phyloP scores from a whole-genome alignment of 92 coral and sea anemone genomes.

The Porites divaricata region DNA sequence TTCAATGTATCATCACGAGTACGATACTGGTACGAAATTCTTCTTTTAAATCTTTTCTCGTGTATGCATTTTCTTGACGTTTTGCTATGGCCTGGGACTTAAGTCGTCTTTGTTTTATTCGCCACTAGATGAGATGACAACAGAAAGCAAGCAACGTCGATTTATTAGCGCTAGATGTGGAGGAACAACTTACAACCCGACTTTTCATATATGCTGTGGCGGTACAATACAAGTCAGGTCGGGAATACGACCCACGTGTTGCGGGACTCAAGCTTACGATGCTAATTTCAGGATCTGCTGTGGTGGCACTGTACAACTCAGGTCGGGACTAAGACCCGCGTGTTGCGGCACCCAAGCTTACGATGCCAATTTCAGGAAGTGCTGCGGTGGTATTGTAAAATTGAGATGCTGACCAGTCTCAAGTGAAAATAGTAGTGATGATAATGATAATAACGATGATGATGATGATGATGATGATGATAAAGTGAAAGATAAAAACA shows the following conservation, averaged over 20 bases:
- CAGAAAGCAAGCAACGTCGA: background rate
- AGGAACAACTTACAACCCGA: background rate
- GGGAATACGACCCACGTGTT: background rate
- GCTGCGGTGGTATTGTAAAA: background rate
- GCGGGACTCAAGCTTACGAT: background rate
- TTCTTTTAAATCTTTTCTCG: too few relatives aligned
- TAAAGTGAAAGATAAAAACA: too few relatives aligned
- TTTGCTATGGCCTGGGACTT: background rate
- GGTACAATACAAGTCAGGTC: background rate
- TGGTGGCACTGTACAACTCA: background rate
- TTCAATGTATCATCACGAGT: too few relatives aligned
- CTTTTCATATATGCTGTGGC: background rate
- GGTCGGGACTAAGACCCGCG: background rate
- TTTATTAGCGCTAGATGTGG: background rate
- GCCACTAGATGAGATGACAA: background rate
- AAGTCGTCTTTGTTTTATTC: background rate
- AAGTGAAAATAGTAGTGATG: background rate
- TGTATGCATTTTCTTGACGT: too few relatives aligned
- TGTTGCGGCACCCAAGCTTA: background rate
- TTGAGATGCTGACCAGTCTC: too few relatives aligned
- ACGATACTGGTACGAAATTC: too few relatives aligned
- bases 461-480: too few relatives aligned
- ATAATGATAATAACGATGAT: background rate
- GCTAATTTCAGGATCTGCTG: background rate
- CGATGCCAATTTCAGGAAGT: background rate